Percentiles rank a stretch among this genome's conserved stretches.
Conservation (phyloP, 2,797 vertebrate genomes). For the Falco novaeseelandiae region DNA sequence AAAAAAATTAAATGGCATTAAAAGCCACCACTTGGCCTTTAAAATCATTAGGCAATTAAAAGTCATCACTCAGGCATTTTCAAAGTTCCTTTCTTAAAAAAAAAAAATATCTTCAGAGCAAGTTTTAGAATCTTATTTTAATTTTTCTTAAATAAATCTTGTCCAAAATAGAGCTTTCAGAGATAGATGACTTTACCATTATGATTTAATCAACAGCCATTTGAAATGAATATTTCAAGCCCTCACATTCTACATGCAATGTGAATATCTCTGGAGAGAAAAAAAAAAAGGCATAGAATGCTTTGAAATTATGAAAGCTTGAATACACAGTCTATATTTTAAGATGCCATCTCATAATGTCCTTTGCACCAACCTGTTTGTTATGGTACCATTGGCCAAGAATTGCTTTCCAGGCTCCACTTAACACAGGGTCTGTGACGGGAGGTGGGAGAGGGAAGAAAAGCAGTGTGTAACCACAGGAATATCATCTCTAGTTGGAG, state of each 20-base stretch:
- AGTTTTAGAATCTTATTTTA: background rate
- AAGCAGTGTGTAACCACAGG: background rate
- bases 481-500: background rate
- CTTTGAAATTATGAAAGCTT: background rate
- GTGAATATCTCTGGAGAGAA: background rate
- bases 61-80: background rate
- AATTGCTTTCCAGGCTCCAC: background rate
- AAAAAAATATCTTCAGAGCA: background rate
- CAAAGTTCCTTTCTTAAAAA: background rate
- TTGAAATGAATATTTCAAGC: conserved; percentile 24
- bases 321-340: background rate
- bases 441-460: background rate
- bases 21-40: background rate
- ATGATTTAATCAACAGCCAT: conserved; percentile 17
- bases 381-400: background rate
- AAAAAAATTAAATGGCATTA: background rate
- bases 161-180: background rate
- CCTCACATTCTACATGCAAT: background rate
- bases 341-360: background rate
- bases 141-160: conserved; percentile 31
- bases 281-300: background rate
- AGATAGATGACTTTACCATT: conserved; percentile 2
- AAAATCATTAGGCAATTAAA: background rate
- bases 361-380: background rate
- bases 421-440: background rate